Percentiles rank a stretch among this genome's conserved stretches.
Evolutionary conservation across 2,113 vertebrate species (phyloP).

Genomic region (Gymnorhina tibicen): DNA sequence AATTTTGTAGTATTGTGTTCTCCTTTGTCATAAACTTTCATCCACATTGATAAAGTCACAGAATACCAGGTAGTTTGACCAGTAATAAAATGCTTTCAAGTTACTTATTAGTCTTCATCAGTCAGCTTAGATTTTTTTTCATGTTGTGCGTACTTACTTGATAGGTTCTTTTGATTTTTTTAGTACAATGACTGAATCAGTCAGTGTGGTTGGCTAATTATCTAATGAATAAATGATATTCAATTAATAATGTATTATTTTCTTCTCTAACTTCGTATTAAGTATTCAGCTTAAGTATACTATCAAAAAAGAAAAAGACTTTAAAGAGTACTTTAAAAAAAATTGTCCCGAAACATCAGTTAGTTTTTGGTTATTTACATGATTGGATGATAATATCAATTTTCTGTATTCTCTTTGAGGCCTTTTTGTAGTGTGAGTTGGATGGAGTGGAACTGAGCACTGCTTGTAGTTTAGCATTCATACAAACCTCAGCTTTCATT

Average conservation of each 20-base stretch:
- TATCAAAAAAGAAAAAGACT: not conserved
- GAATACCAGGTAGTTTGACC: not conserved
- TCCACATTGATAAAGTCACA: not conserved
- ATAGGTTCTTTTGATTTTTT: not conserved
- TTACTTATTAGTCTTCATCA: not conserved
- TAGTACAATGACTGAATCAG: not conserved
- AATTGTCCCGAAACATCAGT: not conserved
- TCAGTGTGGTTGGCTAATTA: not conserved
- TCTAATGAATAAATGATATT: not conserved
- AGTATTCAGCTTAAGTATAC: not conserved
- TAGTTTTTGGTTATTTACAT: not conserved
- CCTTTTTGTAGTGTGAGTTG: not conserved
- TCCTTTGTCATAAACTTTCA: not conserved
- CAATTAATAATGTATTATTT: not conserved
- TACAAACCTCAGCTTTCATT: not conserved
- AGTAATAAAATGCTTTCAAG: not conserved
- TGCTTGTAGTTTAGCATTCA: not conserved
- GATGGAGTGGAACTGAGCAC: not conserved
- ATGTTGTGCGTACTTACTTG: not conserved
- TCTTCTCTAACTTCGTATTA: not conserved
- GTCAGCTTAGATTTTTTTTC: not conserved
- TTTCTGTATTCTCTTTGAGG: not conserved
- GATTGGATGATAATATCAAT: not conserved
- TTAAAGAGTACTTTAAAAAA: not conserved
- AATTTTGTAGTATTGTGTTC: not conserved